A percentile compares a stretch with the other conserved stretches of the same genome.
phyloP scores from a whole-genome alignment of 2,888 invertebrate genomes.

The Sceliomorpha sp. region DNA sequence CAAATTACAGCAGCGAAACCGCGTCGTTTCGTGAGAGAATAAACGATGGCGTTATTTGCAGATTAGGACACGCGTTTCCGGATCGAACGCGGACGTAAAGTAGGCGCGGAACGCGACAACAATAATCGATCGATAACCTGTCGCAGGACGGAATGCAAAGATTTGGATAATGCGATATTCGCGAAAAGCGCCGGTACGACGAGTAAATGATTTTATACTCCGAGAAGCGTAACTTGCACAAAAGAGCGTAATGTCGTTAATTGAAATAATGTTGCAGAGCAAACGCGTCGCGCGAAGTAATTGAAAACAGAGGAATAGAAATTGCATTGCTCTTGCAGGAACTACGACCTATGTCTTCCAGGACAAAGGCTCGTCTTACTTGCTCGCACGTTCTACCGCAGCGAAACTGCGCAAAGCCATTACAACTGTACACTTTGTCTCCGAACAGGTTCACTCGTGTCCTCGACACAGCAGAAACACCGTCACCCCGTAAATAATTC shows the following conservation, averaged over 20 bases:
- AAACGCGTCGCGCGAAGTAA: constrained; percentile 2
- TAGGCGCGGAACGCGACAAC: no score
- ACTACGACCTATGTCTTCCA: constrained; percentile 18
- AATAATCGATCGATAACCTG: no score
- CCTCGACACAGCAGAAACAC: constrained; percentile 47
- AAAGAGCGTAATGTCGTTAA: neutral
- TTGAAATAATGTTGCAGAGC: constrained; percentile 1
- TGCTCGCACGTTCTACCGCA: constrained; percentile 38
- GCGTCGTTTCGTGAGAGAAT: no score
- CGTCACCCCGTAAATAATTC: constrained; percentile 64
- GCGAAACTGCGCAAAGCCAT: constrained; percentile 61
- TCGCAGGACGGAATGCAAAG: no score
- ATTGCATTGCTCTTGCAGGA: constrained; percentile 8
- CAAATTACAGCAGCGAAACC: no score
- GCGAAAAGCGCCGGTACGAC: no score
- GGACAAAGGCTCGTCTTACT: constrained; percentile 23
- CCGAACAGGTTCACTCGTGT: constrained; percentile 51
- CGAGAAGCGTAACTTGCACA: neutral
- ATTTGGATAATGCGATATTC: no score
- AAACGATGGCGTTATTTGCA: no score
- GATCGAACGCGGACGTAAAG: no score
- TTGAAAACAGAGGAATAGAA: constrained; percentile 10
- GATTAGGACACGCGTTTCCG: no score
- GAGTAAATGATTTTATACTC: neutral
- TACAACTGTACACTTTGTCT: constrained; percentile 61